Percentiles rank a stretch among this genome's conserved stretches.
Evolutionary conservation across 1,140 invertebrate species (phyloP).

Genomic region (Lerema accius): DNA sequence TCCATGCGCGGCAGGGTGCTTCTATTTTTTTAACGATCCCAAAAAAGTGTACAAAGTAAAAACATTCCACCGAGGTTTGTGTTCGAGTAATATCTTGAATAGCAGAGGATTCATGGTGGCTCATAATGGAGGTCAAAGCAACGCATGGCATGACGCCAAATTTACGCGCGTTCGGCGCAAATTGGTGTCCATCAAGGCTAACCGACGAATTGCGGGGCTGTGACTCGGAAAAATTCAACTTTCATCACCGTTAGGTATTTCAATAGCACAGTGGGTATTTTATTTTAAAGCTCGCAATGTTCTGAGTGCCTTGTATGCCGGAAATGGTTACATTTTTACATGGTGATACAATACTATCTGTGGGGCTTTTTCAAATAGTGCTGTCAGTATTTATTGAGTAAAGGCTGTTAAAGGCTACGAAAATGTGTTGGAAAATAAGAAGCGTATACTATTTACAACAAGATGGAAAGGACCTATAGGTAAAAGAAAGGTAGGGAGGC

Average conservation of each 20-base stretch:
- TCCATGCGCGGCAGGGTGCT: no score
- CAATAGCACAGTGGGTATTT: neutral
- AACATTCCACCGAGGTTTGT: neutral
- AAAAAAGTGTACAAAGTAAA: neutral
- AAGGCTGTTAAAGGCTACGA: no score
- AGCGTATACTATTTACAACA: no score
- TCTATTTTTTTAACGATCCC: no score
- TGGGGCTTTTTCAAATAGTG: no score
- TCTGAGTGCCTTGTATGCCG: neutral
- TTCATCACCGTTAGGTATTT: neutral
- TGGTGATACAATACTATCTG: no score
- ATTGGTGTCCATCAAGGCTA: constrained; percentile 13
- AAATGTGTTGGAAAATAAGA: no score
- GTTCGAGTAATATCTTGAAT: constrained; percentile 1
- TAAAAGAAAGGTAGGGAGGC: no score
- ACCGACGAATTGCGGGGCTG: constrained; percentile 9
- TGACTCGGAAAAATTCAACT: neutral
- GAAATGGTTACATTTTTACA: neutral
- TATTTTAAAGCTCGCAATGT: neutral
- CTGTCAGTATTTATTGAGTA: no score
- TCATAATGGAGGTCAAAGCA: neutral
- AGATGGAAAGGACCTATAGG: no score
- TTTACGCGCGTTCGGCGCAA: constrained; percentile 4
- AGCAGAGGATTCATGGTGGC: neutral
- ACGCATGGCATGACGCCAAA: constrained; percentile 15